These are phyloP conservation scores for Tokudaia tokunoshimensis DNA, from an alignment of 2,797 vertebrate species.

Conservation along the genomic window DNA sequence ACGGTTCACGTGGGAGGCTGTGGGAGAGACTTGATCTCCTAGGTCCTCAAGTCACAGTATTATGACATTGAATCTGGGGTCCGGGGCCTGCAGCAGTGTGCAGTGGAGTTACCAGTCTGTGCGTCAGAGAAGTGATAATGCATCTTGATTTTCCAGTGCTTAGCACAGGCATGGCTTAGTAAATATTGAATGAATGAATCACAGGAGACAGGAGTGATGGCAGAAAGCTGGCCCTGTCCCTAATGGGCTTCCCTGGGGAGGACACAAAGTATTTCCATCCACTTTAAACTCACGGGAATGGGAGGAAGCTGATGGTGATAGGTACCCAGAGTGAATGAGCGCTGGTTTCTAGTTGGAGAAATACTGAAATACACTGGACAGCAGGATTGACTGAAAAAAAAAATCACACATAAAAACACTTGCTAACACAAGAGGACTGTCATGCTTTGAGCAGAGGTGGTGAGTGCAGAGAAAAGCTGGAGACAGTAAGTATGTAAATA, in stretches of 20 bases:
- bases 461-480: background rate
- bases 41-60: constrained; percentile 8
- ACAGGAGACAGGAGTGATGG: constrained; percentile 35
- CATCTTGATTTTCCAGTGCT: constrained; percentile 67
- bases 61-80: constrained; percentile 56
- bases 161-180: constrained; percentile 64
- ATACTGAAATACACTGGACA: background rate
- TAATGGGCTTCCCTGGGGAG: constrained; percentile 33
- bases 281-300: background rate
- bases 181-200: constrained; percentile 78
- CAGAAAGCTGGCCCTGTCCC: constrained; percentile 49
- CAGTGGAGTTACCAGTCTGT: constrained; percentile 39
- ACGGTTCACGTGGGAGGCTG: background rate
- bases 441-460: background rate
- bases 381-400: background rate
- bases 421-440: background rate
- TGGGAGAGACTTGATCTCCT: constrained; percentile 43
- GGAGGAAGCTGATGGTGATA: background rate
- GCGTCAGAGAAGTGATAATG: constrained; percentile 76
- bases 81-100: background rate
- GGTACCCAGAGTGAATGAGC: background rate
- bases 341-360: background rate
- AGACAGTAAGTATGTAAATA: background rate
- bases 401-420: background rate
- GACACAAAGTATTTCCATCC: constrained; percentile 15